A percentile compares a stretch with the other conserved stretches of the same genome.
Conservation (phyloP, 1,140 invertebrate genomes). For the Ceratosolen solmsi region DNA sequence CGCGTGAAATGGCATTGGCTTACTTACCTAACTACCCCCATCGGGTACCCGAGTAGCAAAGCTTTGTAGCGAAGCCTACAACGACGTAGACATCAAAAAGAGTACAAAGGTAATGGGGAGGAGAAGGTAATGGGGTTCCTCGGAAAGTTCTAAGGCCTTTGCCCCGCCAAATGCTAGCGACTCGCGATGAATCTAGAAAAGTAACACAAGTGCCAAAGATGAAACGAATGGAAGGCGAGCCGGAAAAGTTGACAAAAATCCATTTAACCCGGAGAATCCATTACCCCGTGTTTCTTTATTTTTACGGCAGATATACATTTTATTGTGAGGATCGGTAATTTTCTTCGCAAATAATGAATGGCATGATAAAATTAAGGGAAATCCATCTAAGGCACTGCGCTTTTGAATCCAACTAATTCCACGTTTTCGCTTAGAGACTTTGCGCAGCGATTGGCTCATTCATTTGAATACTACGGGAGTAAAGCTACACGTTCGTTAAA, state of each 20-base stretch:
- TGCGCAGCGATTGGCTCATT: background rate
- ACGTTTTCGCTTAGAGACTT: background rate
- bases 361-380: conserved; percentile 17
- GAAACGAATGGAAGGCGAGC: conserved; percentile 8
- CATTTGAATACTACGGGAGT: background rate
- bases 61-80: background rate
- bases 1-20: background rate
- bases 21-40: background rate
- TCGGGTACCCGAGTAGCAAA: background rate
- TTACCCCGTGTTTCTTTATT: conserved; percentile 21
- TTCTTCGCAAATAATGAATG: conserved; percentile 3
- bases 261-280: conserved; percentile 25
- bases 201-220: background rate
- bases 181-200: background rate
- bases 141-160: conserved; percentile 19
- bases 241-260: conserved; percentile 22
- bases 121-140: background rate
- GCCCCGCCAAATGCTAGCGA: background rate
- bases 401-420: background rate
- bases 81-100: conserved; percentile 23
- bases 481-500: background rate
- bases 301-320: background rate
- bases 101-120: conserved; percentile 17
- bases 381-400: conserved; percentile 2
- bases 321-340: background rate